Base-by-base conservation (phyloP, 2,888 invertebrate species). In the Amitus sp. region DNA sequence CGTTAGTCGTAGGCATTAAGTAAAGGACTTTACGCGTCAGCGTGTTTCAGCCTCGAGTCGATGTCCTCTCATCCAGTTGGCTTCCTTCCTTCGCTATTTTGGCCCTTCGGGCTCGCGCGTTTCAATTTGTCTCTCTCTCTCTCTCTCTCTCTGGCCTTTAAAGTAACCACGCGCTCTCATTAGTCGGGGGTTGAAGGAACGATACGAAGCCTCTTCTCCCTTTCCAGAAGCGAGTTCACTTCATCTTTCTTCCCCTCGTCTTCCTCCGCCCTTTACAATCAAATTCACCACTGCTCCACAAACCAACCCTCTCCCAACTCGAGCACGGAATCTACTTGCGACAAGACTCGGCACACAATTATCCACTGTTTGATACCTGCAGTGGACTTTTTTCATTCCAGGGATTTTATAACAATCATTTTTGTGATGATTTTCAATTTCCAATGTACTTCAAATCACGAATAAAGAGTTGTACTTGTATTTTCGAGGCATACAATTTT, bases 51-150 rank as follows among this genome's bases (percentile, higher is more conserved):
- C 12, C 15, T 12, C 37, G 15, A 37, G 37, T 37, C 37, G 37
- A 37, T 37, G 37, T 37, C n/a, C 37, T 37, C 37, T 52, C 42
- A 23, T 67, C 65, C 67, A 66, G 53, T 50, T n/a, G n/a, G n/a
- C n/a, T n/a, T 46, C 57, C 43, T 53, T 53, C 48, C 53, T 61
- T 55, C 64, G 42, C 55, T 52, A 63, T 71, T 75, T n/a, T n/a
- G n/a, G n/a, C n/a, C 74, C 76, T 74, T 69, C 69, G 73, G 77
- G 72, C 73, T 78, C 78, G 79, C 79, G 77, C 79, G 75, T 79
- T 79, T 79, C 79, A 79, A 79, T 79, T 79, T 79, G 79, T 79
- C n/a, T n/a, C n/a, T n/a, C n/a, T n/a, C n/a, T n/a, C n/a, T n/a
- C n/a, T n/a, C n/a, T n/a, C n/a, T n/a, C 63, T 62, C 73, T 72